A percentile compares a stretch with the other conserved stretches of the same genome.
Conservation (phyloP, 2,888 invertebrate genomes). For the Nomada ruficornis region DNA sequence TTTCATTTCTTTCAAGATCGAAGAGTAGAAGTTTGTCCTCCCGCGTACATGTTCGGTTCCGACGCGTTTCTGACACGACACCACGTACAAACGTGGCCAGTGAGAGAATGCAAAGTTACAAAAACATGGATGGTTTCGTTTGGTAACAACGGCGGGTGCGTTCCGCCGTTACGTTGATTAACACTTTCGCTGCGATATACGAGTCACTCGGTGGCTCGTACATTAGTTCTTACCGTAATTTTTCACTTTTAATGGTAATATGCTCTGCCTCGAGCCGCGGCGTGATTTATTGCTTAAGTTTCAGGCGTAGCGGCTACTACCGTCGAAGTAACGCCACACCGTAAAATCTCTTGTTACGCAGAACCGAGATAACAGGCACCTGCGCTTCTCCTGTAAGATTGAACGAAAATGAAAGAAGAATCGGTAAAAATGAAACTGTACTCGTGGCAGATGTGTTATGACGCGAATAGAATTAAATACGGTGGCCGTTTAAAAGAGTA, state of each 20-base stretch:
- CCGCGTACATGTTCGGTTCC: neutral
- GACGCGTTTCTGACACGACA: neutral
- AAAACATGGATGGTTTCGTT: conserved; percentile 8
- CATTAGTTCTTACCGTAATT: conserved; percentile 30
- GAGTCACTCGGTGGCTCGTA: conserved; percentile 32
- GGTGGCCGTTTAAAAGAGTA: neutral
- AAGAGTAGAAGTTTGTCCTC: neutral
- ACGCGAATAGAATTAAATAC: neutral
- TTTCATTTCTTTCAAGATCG: neutral
- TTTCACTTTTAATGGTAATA: conserved; percentile 38
- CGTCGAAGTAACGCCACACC: neutral
- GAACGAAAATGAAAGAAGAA: neutral
- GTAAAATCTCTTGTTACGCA: conserved; percentile 2
- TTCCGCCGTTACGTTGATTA: conserved; percentile 40
- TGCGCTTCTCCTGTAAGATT: neutral
- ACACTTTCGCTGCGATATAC: conserved; percentile 52
- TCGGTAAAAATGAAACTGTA: neutral
- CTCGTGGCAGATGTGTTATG: conserved; percentile 28
- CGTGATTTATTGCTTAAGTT: conserved; percentile 27
- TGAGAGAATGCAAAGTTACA: conserved; percentile 13
- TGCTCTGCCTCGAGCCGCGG: conserved; percentile 10
- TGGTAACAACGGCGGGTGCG: conserved; percentile 1
- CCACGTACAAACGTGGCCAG: conserved; percentile 3
- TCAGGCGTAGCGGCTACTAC: conserved; percentile 8
- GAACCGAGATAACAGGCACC: neutral